Evolutionary conservation across 64 coral and sea anemone species (phyloP).

Genomic region (Anthopleura sola): DNA sequence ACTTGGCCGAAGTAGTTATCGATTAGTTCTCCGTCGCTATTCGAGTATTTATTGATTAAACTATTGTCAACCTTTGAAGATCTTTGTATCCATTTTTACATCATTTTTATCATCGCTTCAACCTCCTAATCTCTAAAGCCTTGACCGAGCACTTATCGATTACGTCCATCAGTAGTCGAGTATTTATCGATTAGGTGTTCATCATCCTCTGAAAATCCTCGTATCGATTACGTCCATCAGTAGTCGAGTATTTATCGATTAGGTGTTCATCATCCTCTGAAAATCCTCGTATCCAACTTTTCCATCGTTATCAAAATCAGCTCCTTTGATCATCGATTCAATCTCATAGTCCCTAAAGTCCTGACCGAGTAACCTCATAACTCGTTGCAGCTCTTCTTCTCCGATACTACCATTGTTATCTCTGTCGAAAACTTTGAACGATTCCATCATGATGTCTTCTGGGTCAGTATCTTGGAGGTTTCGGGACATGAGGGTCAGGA

Average conservation of each 20-base stretch:
- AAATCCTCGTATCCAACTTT: constrained; percentile 72
- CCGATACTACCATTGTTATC: constrained; percentile 77
- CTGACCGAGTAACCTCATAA: constrained; percentile 79
- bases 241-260: constrained; percentile 3
- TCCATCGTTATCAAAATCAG: constrained; percentile 82
- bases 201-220: constrained; percentile 81
- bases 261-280: constrained; percentile 79
- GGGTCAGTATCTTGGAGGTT: constrained; percentile 81
- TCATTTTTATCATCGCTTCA: too few relatives aligned
- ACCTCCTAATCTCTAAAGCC: not conserved
- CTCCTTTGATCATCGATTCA: constrained; percentile 75
- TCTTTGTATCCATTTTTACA: too few relatives aligned
- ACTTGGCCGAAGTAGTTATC: too few relatives aligned
- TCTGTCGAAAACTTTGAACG: constrained; percentile 91
- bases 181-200: constrained; percentile 48
- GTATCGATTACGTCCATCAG: constrained; percentile 59
- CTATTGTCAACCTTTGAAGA: too few relatives aligned
- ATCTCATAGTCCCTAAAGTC: constrained; percentile 93
- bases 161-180: not conserved
- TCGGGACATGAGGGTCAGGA: constrained; percentile 68
- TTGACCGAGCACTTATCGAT: not conserved
- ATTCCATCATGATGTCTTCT: constrained; percentile 75
- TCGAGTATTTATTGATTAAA: too few relatives aligned
- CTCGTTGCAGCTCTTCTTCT: constrained; percentile 54
- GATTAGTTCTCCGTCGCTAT: too few relatives aligned